A percentile compares a stretch with the other conserved stretches of the same genome.
Evolutionary conservation across 2,888 invertebrate species (phyloP).

Genomic region (Steinernema scapterisci): DNA sequence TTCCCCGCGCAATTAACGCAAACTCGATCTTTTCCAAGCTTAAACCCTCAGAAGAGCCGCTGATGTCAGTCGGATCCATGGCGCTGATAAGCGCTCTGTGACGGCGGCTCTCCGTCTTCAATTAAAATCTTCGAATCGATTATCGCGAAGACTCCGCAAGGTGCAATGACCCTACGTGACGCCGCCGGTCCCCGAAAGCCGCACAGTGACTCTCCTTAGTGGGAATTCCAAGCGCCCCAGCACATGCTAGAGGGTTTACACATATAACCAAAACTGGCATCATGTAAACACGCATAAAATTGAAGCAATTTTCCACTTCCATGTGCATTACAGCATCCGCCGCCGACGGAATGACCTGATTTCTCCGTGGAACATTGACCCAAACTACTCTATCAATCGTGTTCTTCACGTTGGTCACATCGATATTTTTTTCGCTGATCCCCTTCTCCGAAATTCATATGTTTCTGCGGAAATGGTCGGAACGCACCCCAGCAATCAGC

Average conservation of each 20-base stretch:
- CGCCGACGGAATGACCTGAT: conserved; percentile 5
- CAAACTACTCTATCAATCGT: neutral
- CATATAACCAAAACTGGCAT: no score
- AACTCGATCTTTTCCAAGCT: no score
- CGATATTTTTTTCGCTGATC: neutral
- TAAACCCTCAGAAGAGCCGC: no score
- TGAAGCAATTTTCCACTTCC: neutral
- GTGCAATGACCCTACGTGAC: neutral
- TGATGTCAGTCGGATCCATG: no score
- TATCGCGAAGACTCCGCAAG: neutral
- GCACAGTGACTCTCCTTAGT: no score
- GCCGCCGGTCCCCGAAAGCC: no score
- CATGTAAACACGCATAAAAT: no score
- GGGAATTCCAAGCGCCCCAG: no score
- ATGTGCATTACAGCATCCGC: conserved; percentile 15
- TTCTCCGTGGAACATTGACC: neutral
- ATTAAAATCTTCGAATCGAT: neutral
- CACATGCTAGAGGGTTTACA: no score
- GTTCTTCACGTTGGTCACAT: neutral
- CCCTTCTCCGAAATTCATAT: neutral
- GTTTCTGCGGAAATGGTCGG: neutral
- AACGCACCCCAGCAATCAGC: neutral
- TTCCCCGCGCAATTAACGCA: no score
- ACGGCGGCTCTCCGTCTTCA: neutral
- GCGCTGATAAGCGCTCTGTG: no score